Conservation (phyloP, 2,113 vertebrate genomes). For the Egretta garzetta region DNA sequence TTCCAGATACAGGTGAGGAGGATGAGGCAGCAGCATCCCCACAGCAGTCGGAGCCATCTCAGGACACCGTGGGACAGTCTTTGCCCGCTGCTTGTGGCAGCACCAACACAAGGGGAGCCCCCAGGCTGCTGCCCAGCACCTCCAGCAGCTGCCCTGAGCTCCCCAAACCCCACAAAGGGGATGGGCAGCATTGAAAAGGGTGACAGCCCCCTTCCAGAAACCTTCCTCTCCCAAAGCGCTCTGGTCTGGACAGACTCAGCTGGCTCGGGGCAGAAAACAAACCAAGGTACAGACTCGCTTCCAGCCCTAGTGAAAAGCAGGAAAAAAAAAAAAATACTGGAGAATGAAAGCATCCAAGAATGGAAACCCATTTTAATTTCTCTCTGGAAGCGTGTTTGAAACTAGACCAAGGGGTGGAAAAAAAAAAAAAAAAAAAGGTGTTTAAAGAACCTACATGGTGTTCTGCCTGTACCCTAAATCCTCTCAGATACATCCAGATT, state of each 20-base stretch:
- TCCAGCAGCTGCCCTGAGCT: background rate
- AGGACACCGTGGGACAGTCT: background rate
- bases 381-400: background rate
- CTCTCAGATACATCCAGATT: background rate
- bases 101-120: fast-evolving
- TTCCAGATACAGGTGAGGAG: background rate
- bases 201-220: background rate
- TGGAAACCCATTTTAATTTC: background rate
- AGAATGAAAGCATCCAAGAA: background rate
- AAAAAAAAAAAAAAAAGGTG: background rate
- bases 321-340: background rate
- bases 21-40: background rate
- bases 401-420: background rate
- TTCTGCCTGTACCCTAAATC: background rate
- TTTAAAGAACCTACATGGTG: background rate
- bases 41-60: background rate
- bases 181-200: background rate
- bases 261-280: background rate
- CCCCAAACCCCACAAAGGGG: background rate
- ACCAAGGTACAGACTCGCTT: background rate
- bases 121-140: background rate
- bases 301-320: background rate
- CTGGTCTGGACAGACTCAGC: background rate
- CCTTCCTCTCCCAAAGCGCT: background rate
- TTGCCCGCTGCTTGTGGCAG: fast-evolving